Conservation (phyloP, 2,888 invertebrate genomes). For the Yponomeuta sedellus region DNA sequence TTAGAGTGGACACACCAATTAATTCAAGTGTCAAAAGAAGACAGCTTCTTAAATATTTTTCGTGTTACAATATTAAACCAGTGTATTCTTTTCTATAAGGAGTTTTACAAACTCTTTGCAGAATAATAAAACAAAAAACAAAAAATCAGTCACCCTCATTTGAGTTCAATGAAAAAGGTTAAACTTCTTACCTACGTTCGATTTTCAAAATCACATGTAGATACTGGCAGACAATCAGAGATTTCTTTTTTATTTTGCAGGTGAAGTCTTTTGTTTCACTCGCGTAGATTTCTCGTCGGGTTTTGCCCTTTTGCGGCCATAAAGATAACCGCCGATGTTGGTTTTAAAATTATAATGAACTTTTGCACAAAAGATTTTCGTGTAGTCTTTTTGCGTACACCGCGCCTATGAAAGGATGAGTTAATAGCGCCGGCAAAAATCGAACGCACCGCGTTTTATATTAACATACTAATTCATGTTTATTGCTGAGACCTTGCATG, state of each 20-base stretch:
- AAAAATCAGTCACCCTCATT: too few relatives aligned
- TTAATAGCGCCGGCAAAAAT: neutral
- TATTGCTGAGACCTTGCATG: neutral
- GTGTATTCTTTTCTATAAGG: too few relatives aligned
- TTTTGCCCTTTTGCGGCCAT: neutral
- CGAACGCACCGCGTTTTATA: neutral
- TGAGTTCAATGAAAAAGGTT: too few relatives aligned
- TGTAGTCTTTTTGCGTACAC: neutral
- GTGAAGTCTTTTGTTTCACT: neutral
- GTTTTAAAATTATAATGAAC: slow-evolving; percentile 2
- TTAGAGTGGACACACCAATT: slow-evolving; percentile 41
- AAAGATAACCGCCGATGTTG: neutral
- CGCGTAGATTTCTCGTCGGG: neutral
- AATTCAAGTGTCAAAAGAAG: too few relatives aligned
- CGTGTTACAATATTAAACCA: too few relatives aligned
- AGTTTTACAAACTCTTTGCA: too few relatives aligned
- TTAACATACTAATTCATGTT: neutral
- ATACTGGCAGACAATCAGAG: too few relatives aligned
- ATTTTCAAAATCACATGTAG: too few relatives aligned
- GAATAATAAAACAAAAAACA: too few relatives aligned
- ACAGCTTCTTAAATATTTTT: too few relatives aligned
- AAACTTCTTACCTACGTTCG: too few relatives aligned
- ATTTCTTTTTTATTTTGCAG: neutral
- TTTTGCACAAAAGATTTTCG: slow-evolving; percentile 1
- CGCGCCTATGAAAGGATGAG: slow-evolving; percentile 25